A percentile compares a stretch with the other conserved stretches of the same genome.
Evolutionary conservation across 2,113 vertebrate genomes (phyloP).

Genomic region (Notothenia rossii): DNA sequence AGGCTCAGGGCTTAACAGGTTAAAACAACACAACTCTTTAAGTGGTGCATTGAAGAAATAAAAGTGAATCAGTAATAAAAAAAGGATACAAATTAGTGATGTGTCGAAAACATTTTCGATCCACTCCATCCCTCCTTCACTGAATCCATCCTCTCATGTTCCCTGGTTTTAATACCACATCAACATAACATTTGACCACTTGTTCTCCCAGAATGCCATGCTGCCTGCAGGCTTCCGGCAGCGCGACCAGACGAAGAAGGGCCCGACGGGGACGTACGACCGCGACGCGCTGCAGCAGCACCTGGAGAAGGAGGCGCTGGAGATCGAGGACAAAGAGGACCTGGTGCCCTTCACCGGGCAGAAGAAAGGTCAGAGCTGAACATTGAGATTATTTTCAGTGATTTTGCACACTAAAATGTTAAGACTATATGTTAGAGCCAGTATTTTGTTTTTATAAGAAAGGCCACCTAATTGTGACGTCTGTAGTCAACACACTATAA

Average conservation of each 20-base stretch:
- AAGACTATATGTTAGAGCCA: too few species aligned
- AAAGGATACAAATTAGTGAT: too few species aligned
- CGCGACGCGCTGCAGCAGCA: constrained; percentile 90
- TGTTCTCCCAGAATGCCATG: constrained; percentile 88
- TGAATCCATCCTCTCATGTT: not conserved
- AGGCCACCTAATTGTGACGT: too few species aligned
- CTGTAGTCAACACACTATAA: too few species aligned
- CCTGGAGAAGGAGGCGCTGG: constrained; percentile 92
- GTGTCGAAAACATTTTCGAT: too few species aligned
- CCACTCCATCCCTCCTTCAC: not conserved
- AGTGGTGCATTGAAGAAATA: not conserved
- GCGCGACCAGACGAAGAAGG: constrained; percentile 95
- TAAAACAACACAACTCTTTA: too few species aligned
- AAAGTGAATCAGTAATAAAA: not conserved
- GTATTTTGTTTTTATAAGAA: too few species aligned
- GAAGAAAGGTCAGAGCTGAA: constrained; percentile 87
- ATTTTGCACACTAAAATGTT: too few species aligned
- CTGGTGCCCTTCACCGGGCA: constrained; percentile 94
- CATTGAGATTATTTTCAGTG: too few species aligned
- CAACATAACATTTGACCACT: constrained; percentile 34
- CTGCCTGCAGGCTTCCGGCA: constrained; percentile 93
- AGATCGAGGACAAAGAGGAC: constrained; percentile 88
- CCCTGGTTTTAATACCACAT: constrained; percentile 9
- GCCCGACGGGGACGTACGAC: constrained; percentile 89
- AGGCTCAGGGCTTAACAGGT: too few species aligned